A percentile compares a stretch with the other conserved stretches of the same genome.
Evolutionary conservation across 2,888 invertebrate genomes (phyloP).

Genomic region (Dicycla oo): DNA sequence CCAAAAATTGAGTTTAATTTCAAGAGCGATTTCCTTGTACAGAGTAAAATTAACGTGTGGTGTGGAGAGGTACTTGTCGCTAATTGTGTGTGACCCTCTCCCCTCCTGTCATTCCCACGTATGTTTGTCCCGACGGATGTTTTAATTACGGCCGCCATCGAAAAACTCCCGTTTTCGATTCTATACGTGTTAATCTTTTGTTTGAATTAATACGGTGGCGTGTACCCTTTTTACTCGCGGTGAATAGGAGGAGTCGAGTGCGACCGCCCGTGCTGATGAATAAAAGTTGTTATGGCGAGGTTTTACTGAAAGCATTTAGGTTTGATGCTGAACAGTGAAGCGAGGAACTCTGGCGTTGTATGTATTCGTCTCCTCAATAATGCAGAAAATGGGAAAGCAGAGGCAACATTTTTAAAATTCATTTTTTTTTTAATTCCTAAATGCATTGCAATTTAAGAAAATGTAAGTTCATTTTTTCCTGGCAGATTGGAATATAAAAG

Average conservation of each 20-base stretch:
- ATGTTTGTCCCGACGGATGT: constrained; percentile 68
- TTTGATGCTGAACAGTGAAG: constrained; percentile 46
- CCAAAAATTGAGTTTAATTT: constrained; percentile 83
- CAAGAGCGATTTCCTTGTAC: constrained; percentile 81
- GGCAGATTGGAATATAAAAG: constrained; percentile 53
- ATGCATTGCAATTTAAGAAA: constrained; percentile 43
- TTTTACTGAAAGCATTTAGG: constrained; percentile 55
- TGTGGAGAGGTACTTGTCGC: constrained; percentile 78
- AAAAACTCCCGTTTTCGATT: constrained; percentile 76
- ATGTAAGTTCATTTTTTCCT: constrained; percentile 36
- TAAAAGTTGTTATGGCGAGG: constrained; percentile 61
- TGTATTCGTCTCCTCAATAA: constrained; percentile 27
- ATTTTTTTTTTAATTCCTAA: constrained; percentile 41
- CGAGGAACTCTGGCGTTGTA: constrained; percentile 18
- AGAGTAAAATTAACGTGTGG: constrained; percentile 80
- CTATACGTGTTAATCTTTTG: constrained; percentile 73
- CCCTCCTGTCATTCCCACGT: constrained; percentile 72
- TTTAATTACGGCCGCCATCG: constrained; percentile 75
- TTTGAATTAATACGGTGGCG: constrained; percentile 74
- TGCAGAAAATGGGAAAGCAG: constrained; percentile 13
- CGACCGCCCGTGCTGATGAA: constrained; percentile 57
- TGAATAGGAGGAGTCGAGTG: constrained; percentile 70
- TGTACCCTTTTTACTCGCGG: constrained; percentile 70
- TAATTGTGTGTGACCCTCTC: constrained; percentile 84
- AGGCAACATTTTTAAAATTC: constrained; percentile 22